Evolutionary conservation across 2,113 vertebrate genomes (phyloP), one percentile per base, ranked within the genome.

Genomic region (Tauraco erythrolophus): DNA sequence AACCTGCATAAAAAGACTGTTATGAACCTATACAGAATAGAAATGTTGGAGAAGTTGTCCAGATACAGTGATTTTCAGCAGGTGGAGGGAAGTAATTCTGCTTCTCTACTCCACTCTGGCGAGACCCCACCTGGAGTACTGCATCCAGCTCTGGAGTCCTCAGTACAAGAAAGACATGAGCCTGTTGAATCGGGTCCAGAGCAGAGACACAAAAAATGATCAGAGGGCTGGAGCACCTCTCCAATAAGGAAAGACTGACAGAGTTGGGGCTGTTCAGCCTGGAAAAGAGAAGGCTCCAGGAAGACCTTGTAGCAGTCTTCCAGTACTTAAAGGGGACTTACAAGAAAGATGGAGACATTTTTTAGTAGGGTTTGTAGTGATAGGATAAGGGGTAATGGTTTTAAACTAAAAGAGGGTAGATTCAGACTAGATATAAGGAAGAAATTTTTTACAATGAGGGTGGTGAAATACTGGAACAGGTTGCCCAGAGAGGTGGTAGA

Each of bases 21-120:
- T 80, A 30, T 35, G 86, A 86, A 71, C 31, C 10, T 66, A 17
- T 6, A 75, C 6, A 41, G 46, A 92, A 58, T 27, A 78, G 68
- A 72, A 94, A 75, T 1, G 0, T 45, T 58, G 35, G 39, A 66
- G 58, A 71, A 84, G 37, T 83, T 86, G 18, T 91, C 5, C 51
- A 91, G 65, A 15, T 81, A 22, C 0, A 82, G 8, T 39, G 33
- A 82, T 87, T 72, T 94, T 83, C 48, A 80, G 51, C 46, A 79
- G n/a, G 22, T 41, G 0, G 0, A 79, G 11, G 53, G 57, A 66
- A 39, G 7, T 43, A 35, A 70, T 88, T 89, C 19, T 86, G 61
- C 13, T 11, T 2, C 8, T 86, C 19, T 70, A 2, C 66, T 93
- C 31, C 0, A 0, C 41, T 45, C 18, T n/a, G 31, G 12, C 86